Percentiles rank a stretch among this genome's conserved stretches.
These are phyloP conservation scores for Spinus pinus DNA, from an alignment of 2,797 vertebrate species.

Conservation along the genomic window DNA sequence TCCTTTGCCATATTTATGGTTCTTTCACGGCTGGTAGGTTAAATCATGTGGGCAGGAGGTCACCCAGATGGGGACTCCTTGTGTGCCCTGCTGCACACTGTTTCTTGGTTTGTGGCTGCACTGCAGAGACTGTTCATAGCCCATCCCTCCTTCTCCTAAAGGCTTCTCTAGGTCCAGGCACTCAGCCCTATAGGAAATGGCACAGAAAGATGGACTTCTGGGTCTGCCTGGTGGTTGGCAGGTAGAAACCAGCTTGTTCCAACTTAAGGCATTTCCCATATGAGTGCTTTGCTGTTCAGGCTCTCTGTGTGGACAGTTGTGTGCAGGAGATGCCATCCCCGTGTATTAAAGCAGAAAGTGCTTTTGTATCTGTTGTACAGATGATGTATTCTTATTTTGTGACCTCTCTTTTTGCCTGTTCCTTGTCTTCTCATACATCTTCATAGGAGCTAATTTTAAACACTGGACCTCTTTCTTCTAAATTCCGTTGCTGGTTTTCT, in stretches of 20 bases:
- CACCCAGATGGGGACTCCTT: not conserved
- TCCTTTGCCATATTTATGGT: fast-evolving
- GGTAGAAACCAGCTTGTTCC: not conserved
- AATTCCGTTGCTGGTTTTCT: not conserved
- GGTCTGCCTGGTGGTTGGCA: not conserved
- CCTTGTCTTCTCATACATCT: not conserved
- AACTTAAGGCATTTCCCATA: not conserved
- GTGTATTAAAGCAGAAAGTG: not conserved
- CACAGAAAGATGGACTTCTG: not conserved
- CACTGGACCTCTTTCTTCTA: not conserved
- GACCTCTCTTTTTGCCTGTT: not conserved
- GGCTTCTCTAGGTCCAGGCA: not conserved
- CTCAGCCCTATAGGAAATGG: not conserved
- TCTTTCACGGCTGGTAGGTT: not conserved
- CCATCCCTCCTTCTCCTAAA: not conserved
- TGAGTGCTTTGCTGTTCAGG: fast-evolving
- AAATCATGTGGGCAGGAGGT: not conserved
- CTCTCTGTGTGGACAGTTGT: not conserved
- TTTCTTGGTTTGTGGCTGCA: not conserved
- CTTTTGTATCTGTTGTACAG: not conserved
- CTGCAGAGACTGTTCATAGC: not conserved
- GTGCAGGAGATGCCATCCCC: not conserved
- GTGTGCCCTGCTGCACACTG: not conserved
- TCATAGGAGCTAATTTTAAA: not conserved
- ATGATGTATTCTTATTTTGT: not conserved